Percentiles rank a stretch among this genome's conserved stretches.
These are phyloP conservation scores for Sinotaia quadrata DNA, from an alignment of 2,888 invertebrate species.

Conservation along the genomic window DNA sequence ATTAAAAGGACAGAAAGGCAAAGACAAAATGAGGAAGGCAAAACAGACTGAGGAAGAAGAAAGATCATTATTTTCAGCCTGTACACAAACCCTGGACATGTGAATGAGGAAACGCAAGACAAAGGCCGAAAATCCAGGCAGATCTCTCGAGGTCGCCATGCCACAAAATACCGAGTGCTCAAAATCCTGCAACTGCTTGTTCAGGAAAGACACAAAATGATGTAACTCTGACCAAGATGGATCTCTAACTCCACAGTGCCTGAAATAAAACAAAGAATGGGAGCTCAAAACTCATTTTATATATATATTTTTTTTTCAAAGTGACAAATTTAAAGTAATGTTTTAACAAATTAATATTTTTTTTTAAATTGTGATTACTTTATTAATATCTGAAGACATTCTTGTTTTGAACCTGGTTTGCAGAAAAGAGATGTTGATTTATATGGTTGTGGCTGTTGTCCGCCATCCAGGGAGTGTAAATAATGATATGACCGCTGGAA, in stretches of 20 bases:
- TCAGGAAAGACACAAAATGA: conserved; percentile 61
- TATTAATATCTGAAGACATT: neutral
- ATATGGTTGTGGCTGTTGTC: conserved; percentile 3
- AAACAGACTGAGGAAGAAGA: too few species aligned
- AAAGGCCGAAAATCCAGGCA: conserved; percentile 60
- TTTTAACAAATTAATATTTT: too few species aligned
- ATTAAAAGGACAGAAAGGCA: too few species aligned
- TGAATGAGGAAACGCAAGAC: conserved; percentile 58
- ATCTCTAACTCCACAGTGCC: conserved; percentile 51
- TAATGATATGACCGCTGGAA: conserved; percentile 62
- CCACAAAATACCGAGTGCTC: conserved; percentile 55
- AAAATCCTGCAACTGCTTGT: conserved; percentile 58
- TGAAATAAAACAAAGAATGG: conserved; percentile 25
- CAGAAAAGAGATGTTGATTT: neutral
- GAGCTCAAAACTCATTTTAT: neutral
- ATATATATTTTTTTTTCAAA: too few species aligned
- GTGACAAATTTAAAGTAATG: too few species aligned
- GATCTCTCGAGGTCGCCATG: conserved; percentile 36
- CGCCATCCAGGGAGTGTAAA: conserved; percentile 39
- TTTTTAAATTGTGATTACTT: too few species aligned
- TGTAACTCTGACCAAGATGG: conserved; percentile 57
- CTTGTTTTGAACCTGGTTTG: neutral
- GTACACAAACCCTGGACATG: conserved; percentile 57
- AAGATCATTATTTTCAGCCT: too few species aligned
- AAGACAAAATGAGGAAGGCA: too few species aligned